Evolutionary conservation across 1,140 invertebrate genomes (phyloP).

Genomic region (Bombus confusus): DNA sequence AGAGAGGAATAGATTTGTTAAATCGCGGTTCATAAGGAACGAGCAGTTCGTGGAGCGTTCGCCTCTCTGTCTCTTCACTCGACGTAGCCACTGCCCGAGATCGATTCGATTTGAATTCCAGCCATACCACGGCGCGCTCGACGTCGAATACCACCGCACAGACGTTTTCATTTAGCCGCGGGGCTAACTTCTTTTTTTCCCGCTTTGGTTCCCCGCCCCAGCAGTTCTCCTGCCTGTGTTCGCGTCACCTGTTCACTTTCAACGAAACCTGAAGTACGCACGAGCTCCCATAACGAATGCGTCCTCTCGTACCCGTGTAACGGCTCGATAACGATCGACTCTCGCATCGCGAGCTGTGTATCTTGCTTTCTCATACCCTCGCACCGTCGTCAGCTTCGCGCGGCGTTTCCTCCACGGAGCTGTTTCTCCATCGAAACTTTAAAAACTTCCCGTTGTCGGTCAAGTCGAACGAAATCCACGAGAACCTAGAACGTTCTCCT

Average conservation of each 20-base stretch:
- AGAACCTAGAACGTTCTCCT: too few relatives aligned
- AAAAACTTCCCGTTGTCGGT: not conserved
- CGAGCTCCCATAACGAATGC: conserved; percentile 6
- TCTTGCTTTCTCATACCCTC: not conserved
- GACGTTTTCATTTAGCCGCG: conserved; percentile 5
- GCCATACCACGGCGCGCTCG: not conserved
- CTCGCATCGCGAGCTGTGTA: not conserved
- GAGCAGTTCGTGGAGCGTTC: not conserved
- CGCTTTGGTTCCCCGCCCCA: not conserved
- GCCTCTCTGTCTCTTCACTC: not conserved
- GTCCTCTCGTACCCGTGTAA: not conserved
- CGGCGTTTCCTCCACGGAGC: too few relatives aligned
- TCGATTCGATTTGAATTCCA: conserved; percentile 20
- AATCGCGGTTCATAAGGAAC: not conserved
- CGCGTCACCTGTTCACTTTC: conserved; percentile 24
- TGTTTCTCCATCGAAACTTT: too few relatives aligned
- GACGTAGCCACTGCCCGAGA: not conserved
- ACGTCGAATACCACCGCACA: conserved; percentile 7
- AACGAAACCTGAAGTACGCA: not conserved
- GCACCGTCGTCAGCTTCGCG: not conserved
- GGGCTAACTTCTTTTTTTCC: not conserved
- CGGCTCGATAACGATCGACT: conserved; percentile 30
- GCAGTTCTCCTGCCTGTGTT: not conserved
- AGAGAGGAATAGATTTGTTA: not conserved
- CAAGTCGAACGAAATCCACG: not conserved